A percentile compares a stretch with the other conserved stretches of the same genome.
Conservation (phyloP, 2,797 vertebrate species). For the Labroides dimidiatus region DNA sequence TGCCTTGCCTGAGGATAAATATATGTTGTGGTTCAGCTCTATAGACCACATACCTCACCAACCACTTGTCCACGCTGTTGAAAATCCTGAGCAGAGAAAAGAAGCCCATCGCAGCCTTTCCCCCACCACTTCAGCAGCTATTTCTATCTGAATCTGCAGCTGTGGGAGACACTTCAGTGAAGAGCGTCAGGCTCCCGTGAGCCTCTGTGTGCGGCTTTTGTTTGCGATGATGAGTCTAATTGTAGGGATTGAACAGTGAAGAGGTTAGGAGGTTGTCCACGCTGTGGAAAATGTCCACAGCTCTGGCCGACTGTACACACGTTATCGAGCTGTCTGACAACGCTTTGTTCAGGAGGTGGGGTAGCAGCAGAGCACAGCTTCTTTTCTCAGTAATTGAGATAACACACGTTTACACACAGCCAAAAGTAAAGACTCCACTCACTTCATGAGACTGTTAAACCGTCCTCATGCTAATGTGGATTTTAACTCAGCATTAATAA, state of each 20-base stretch:
- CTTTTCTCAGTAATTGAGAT: conserved; percentile 16
- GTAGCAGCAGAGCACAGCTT: conserved; percentile 1
- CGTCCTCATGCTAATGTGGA: background rate
- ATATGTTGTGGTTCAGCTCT: conserved; percentile 34
- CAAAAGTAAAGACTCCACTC: background rate
- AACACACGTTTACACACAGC: conserved; percentile 13
- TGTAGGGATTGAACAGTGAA: conserved; percentile 66
- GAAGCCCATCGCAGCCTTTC: conserved; percentile 25
- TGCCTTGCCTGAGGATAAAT: conserved; percentile 38
- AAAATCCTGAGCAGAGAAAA: conserved; percentile 51
- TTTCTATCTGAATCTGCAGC: conserved; percentile 73
- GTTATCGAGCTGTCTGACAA: conserved; percentile 34
- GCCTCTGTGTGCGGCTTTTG: conserved; percentile 69
- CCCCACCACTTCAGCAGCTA: conserved; percentile 63
- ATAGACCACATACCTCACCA: conserved; percentile 29
- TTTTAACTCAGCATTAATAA: background rate
- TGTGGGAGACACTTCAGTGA: conserved; percentile 76
- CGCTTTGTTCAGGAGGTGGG: background rate
- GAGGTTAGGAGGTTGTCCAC: conserved; percentile 66
- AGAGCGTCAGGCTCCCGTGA: conserved; percentile 63
- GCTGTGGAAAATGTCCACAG: conserved; percentile 43
- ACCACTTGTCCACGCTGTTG: conserved; percentile 48
- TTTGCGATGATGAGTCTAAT: conserved; percentile 80
- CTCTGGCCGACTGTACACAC: conserved; percentile 37
- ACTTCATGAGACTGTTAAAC: background rate